Conservation (phyloP, 2,113 vertebrate genomes). For the Corynorhinus townsendii region DNA sequence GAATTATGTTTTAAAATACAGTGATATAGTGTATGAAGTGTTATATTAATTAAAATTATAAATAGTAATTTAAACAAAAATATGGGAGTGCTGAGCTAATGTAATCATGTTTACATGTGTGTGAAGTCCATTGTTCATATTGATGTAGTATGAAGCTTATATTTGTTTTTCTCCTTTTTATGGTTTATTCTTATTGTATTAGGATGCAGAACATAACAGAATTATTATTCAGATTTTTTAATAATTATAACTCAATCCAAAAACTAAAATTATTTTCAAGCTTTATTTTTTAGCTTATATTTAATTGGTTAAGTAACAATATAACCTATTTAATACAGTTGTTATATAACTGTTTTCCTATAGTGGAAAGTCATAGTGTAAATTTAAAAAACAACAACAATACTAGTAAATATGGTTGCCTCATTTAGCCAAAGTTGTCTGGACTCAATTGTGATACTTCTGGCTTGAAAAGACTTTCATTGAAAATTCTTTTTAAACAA, state of each 20-base stretch:
- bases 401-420: not conserved
- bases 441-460: not conserved
- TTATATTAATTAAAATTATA: not conserved
- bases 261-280: slow-evolving; percentile 2
- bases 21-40: not conserved
- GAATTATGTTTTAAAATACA: not conserved
- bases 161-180: not conserved
- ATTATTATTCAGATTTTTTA: not conserved
- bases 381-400: not conserved
- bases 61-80: slow-evolving; percentile 15
- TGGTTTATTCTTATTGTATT: not conserved
- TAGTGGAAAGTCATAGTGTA: not conserved
- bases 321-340: not conserved
- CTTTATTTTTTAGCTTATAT: slow-evolving; percentile 21
- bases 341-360: not conserved
- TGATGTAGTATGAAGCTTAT: not conserved
- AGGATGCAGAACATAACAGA: not conserved
- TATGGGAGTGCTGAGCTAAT: not conserved
- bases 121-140: not conserved
- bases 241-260: not conserved
- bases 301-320: not conserved
- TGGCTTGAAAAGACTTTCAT: not conserved
- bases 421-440: slow-evolving; percentile 45
- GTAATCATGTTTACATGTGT: not conserved
- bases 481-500: not conserved